Evolutionary conservation across 2,888 invertebrate species (phyloP).

Genomic region (Sphaerophoria rueppellii): DNA sequence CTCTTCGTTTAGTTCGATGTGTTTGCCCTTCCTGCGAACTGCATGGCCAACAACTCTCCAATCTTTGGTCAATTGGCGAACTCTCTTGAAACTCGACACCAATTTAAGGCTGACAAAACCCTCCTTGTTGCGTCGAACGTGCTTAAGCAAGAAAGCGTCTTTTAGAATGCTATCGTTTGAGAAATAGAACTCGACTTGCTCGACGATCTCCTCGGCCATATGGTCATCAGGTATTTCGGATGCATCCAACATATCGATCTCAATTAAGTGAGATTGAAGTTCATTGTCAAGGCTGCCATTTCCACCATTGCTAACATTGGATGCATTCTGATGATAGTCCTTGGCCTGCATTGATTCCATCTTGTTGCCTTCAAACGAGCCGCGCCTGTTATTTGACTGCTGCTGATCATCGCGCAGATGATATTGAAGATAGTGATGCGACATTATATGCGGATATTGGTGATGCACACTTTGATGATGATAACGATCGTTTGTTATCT

Average conservation of each 20-base stretch:
- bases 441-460: constrained; percentile 62
- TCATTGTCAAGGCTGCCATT: constrained; percentile 64
- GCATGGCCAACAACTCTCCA: constrained; percentile 96
- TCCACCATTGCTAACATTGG: neutral
- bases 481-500: constrained; percentile 62
- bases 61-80: constrained; percentile 96
- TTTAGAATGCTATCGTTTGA: constrained; percentile 97
- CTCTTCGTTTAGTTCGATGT: constrained; percentile 93
- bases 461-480: constrained; percentile 61
- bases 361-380: constrained; percentile 59
- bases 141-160: constrained; percentile 97
- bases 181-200: constrained; percentile 97
- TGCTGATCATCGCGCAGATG: constrained; percentile 76
- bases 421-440: constrained; percentile 77
- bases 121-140: constrained; percentile 96
- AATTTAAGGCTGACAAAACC: constrained; percentile 97
- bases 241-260: constrained; percentile 80
- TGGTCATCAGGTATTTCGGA: constrained; percentile 87
- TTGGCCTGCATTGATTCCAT: constrained; percentile 55
- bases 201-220: constrained; percentile 89
- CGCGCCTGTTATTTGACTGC: constrained; percentile 69
- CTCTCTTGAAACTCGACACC: constrained; percentile 96
- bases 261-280: constrained; percentile 75
- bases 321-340: constrained; percentile 50
- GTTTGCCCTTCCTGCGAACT: constrained; percentile 88